Conservation (phyloP, 2,113 vertebrate genomes). For the Elaphurus davidianus region DNA sequence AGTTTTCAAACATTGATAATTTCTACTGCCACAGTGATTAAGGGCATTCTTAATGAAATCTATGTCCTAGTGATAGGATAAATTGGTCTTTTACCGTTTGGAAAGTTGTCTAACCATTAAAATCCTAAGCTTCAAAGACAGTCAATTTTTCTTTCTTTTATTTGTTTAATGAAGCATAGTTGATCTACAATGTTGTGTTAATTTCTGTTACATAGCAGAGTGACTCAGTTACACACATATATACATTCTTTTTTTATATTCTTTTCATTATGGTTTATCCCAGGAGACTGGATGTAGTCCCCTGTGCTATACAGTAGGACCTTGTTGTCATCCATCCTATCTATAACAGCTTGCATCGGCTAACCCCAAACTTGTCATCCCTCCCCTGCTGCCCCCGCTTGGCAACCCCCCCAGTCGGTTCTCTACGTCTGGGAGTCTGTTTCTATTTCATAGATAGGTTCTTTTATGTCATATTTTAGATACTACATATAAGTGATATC, state of each 20-base stretch:
- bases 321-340: neutral
- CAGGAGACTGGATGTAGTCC: neutral
- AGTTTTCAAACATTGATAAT: neutral
- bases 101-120: neutral
- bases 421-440: neutral
- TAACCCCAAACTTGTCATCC: neutral
- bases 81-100: neutral
- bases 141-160: neutral
- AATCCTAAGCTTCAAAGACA: neutral
- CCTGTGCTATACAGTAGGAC: neutral
- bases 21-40: neutral
- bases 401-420: neutral
- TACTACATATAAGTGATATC: neutral
- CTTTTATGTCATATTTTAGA: neutral
- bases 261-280: neutral
- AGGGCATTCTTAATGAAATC: neutral
- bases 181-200: neutral
- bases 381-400: fast-evolving
- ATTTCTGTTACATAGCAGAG: neutral
- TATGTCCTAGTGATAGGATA: neutral
- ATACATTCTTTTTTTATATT: neutral
- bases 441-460: neutral
- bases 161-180: neutral
- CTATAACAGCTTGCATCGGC: fast-evolving
- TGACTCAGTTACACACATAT: neutral